Evolutionary conservation across 2,797 vertebrate species (phyloP), one percentile per base, ranked within the genome.

Genomic region (Basileuterus tristriatus): DNA sequence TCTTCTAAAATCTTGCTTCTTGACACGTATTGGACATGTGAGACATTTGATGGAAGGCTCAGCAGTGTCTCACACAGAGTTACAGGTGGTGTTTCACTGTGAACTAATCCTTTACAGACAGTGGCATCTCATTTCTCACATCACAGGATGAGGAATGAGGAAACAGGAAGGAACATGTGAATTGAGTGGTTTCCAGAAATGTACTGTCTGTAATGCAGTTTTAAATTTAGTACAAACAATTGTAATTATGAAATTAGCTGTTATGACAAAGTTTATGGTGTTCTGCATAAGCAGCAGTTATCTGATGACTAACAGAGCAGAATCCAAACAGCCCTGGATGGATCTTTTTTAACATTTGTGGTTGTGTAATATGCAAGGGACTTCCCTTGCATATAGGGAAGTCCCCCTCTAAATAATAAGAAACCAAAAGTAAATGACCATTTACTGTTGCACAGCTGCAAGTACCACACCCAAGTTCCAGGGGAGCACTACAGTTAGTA

Each of bases 11-110:
- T 77, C 9, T 1, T 9, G 4, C 32, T 71, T 32, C 39, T 41
- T 79, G 36, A 30, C 43, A 26, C 3, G 0, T 5, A 4, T 23
- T n/a, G 47, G 15, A 24, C 3, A 4, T 24, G 1, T 4, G 32
- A 43, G 58, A 13, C 39, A 6, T n/a, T 19, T 24, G n/a, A 18
- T 12, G 4, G 62, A 26, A 32, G 0, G 0, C 21, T 4, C 1
- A 79, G 44, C 14, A 9, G 4, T 4, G 15, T 15, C 2, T 65
- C 34, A 4, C 4, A 7, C 23, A 1, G 17, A 34, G 55, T 19
- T 34, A 27, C 4, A 6, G 8, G 21, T 18, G 46, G 18, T 56
- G 1, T 36, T 68, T 47, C 5, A 0, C 78, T 63, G 11, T n/a
- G 46, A 17, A 8, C 36, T 8, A 9, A 24, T 30, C n/a, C 29